phyloP scores from a whole-genome alignment of 2,888 invertebrate genomes.

The Plemyria rubiginata region DNA sequence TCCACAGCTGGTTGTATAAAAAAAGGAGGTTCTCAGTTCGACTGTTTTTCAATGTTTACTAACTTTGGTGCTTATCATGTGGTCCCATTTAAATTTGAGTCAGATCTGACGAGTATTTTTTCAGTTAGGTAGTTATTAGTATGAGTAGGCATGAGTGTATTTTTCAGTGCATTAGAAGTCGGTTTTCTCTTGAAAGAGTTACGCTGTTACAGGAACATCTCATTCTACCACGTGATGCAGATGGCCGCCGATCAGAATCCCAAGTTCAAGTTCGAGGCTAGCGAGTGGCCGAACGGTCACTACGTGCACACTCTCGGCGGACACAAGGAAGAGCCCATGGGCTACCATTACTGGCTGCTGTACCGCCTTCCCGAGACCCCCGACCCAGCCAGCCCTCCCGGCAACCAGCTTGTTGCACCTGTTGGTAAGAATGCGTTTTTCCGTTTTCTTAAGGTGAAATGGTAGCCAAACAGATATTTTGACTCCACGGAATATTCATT shows the following conservation, averaged over 20 bases:
- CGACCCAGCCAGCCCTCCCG: slow-evolving; percentile 92
- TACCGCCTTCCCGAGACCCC: slow-evolving; percentile 93
- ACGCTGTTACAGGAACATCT: slow-evolving; percentile 84
- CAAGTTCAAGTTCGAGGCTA: slow-evolving; percentile 90
- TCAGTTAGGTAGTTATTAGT: too few species aligned
- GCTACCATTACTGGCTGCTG: slow-evolving; percentile 95
- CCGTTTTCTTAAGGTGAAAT: neutral
- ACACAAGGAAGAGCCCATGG: slow-evolving; percentile 91
- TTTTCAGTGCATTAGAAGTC: too few species aligned
- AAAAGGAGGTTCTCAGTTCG: too few species aligned
- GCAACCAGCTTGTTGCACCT: slow-evolving; percentile 94
- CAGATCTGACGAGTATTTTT: too few species aligned
- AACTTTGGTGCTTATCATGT: too few species aligned
- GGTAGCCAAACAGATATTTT: too few species aligned
- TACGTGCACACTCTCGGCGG: slow-evolving; percentile 95
- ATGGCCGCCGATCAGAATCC: slow-evolving; percentile 92
- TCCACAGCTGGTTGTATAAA: too few species aligned
- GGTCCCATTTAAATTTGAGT: too few species aligned
- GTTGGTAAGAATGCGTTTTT: slow-evolving; percentile 86
- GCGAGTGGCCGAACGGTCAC: slow-evolving; percentile 96
- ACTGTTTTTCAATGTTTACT: too few species aligned
- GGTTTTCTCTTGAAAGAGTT: too few species aligned
- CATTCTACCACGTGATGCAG: slow-evolving; percentile 91
- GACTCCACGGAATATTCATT: too few species aligned
- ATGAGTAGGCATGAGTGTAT: too few species aligned